Evolutionary conservation across 2,888 invertebrate genomes (phyloP), one percentile per base, ranked within the genome.

Genomic region (Lepidocyrtoides sp.): DNA sequence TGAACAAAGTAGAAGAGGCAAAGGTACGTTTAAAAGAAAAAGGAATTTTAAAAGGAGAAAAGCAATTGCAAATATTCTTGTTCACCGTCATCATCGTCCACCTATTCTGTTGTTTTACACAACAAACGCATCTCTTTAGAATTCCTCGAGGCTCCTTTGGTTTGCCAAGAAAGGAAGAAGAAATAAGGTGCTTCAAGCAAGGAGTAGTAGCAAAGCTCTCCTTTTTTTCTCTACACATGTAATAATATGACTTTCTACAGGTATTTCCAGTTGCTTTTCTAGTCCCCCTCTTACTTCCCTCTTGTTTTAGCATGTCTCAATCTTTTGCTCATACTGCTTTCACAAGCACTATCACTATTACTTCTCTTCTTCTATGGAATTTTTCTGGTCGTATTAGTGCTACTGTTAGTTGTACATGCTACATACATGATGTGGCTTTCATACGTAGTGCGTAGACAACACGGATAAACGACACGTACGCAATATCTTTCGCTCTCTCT

Each of bases 51-150:
- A 44, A 48, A 48, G 23, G 36, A 75, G 72, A 48, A 75, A 72
- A 44, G 41, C 77, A 29, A 77, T 51, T 54, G 77, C 51, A 51
- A 51, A 77, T 51, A 17, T 51, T 29, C 48, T 77, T 14, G 5
- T 26, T 72, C 41, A 12, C 51, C 66, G n/a, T 36, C 48, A 29
- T 79, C 81, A 29, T 51, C 51, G 12, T 82, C 83, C 20, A 57
- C 23, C 77, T 14, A 26, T 23, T 54, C 32, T 77, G 77, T 77
- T 77, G 77, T 51, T 54, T 77, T 77, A 51, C 51, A 77, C 77
- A 77, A 77, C 51, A 77, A 51, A 77, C 77, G 77, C 77, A 77
- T 77, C 77, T 51, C 84, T 84, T 69, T 48, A 69, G 36, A 54
- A 84, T 69, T 84, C 63, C 69, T 84, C 12, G 48, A 66, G 84